Evolutionary conservation across 2,797 vertebrate species (phyloP), one percentile per base, ranked within the genome.

Genomic region (Orestias chungarensis): DNA sequence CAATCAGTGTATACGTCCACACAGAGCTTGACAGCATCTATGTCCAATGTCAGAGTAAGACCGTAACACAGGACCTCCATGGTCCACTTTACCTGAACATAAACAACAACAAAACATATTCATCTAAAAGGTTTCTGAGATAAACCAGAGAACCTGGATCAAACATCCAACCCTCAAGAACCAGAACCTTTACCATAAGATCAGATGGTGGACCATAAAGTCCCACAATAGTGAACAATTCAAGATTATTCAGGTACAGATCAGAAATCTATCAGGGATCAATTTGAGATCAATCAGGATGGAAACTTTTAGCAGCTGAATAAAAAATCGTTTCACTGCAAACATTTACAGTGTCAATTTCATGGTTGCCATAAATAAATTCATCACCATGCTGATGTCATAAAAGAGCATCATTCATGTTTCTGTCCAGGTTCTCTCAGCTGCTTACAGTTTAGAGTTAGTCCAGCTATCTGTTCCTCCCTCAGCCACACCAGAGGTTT

Each of bases 41-140:
- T 95, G 2, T 98, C 97, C 92, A 96, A 88, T 73, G 96, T 95
- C 70, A 98, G 95, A 1, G 96, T 97, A 82, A 98, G 82, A 55
- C 96, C 96, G 1, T 96, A 97, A 88, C 95, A 96, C 86, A 98
- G 92, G 75, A 97, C 97, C 92, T 98, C 97, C 97, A 98, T 97
- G 3, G 96, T 97, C 97, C 97, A 98, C 93, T 97, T 97, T 85
- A 98, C 96, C 97, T 98, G 83, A 17, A 76, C 2, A 73, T 33
- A 11, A 54, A 77, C 11, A 73, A 27, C 9, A 54, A 67, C 15
- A 54, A 33, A 20, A 66, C 43, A 44, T 35, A 55, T 31, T 4
- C 42, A 54, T 4, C 66, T 54, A 35, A 54, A 47, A 23, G 2
- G 3, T 31, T 20, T 57, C 17, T 57, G 55, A 7, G 18, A 17